Evolutionary conservation across 64 coral and sea anemone genomes (phyloP).

Genomic region (Dendrophyllia cribrosa): DNA sequence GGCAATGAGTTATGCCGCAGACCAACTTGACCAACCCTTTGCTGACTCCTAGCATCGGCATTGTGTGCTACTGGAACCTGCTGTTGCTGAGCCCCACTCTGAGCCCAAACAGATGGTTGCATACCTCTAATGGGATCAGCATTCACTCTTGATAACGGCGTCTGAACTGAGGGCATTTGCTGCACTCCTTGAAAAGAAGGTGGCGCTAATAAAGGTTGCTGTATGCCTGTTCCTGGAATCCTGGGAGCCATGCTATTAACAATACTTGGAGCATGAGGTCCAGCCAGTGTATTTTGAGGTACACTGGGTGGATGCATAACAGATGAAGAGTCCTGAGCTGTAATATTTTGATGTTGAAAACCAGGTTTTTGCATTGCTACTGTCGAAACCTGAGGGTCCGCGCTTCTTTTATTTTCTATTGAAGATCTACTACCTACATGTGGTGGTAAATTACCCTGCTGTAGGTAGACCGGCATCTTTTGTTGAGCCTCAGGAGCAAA

Average conservation of each 20-base stretch:
- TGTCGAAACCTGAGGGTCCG: not conserved
- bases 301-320: not conserved
- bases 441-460: not conserved
- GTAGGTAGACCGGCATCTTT: not conserved
- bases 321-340: conserved; percentile 2
- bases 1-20: not conserved
- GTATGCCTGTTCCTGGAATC: conserved; percentile 15
- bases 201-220: not conserved
- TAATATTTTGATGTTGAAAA: conserved; percentile 32
- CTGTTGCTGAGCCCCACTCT: conserved; percentile 3
- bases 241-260: not conserved
- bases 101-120: not conserved
- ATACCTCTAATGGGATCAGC: not conserved
- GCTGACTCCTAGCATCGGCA: not conserved
- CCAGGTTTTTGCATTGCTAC: not conserved
- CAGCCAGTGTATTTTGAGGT: not conserved
- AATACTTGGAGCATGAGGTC: not conserved
- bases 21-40: not conserved
- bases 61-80: not conserved
- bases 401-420: not conserved
- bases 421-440: not conserved
- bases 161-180: not conserved
- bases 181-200: conserved; percentile 26
- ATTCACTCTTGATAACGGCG: not conserved
- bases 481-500: not conserved